phyloP scores from a whole-genome alignment of 1,140 invertebrate genomes.

The Phocides pigmalion region DNA sequence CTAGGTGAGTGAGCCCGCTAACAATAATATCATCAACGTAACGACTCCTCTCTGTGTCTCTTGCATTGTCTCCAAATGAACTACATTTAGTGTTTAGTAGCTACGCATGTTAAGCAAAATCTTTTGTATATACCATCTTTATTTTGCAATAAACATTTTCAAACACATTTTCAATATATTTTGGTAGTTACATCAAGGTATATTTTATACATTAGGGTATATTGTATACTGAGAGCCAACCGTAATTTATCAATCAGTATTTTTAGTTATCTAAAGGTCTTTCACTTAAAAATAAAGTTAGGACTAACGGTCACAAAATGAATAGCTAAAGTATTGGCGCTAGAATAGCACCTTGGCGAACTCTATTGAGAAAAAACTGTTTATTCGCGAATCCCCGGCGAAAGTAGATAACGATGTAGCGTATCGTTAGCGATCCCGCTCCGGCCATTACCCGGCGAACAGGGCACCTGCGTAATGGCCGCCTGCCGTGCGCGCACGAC shows the following conservation, averaged over 20 bases:
- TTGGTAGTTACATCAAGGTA: no score
- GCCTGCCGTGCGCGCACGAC: conserved; percentile 39
- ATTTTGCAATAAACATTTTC: background rate
- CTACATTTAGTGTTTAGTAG: conserved; percentile 30
- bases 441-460: conserved; percentile 38
- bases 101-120: conserved; percentile 22
- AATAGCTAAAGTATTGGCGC: background rate
- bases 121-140: background rate
- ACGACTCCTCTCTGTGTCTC: conserved; percentile 28
- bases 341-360: conserved; percentile 13
- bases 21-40: conserved; percentile 30
- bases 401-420: conserved; percentile 29
- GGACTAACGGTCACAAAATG: background rate
- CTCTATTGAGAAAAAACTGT: conserved; percentile 9
- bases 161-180: background rate
- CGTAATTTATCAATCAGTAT: no score
- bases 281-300: background rate
- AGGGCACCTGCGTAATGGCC: conserved; percentile 40
- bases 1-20: conserved; percentile 12
- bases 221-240: no score
- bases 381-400: conserved; percentile 23
- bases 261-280: background rate
- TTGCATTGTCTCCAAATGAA: conserved; percentile 31
- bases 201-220: no score
- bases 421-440: conserved; percentile 35